Conservation (phyloP, 1,140 invertebrate genomes). For the Coenobita brevimanus region DNA sequence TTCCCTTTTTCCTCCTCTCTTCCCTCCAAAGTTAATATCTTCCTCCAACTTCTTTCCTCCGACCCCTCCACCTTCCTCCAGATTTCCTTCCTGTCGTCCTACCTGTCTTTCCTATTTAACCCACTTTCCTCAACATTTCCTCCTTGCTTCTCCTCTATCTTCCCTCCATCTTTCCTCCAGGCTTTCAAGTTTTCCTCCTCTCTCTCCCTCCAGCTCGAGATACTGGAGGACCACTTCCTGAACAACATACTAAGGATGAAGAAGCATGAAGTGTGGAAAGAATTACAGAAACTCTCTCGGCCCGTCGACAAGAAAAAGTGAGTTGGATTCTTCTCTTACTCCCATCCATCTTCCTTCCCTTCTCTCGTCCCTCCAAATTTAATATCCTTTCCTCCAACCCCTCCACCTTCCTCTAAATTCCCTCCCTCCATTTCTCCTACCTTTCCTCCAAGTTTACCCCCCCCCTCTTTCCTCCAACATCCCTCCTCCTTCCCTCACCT, state of each 20-base stretch:
- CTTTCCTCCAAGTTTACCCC: background rate
- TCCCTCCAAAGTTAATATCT: no score
- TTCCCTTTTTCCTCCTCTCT: no score
- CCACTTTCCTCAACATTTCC: no score
- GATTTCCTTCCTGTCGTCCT: no score
- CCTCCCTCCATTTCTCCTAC: background rate
- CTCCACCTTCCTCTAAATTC: background rate
- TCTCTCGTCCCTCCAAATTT: background rate
- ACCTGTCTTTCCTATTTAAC: no score
- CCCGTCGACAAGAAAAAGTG: slow-evolving; percentile 76
- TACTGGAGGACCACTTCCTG: slow-evolving; percentile 75
- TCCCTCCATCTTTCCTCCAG: no score
- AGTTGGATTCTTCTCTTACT: background rate
- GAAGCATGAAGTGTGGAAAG: slow-evolving; percentile 74
- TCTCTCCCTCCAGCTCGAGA: slow-evolving; percentile 73
- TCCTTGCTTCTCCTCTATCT: no score
- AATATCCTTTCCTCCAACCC: background rate
- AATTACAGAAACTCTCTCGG: slow-evolving; percentile 75
- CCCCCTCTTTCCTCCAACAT: background rate
- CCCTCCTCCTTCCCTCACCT: background rate
- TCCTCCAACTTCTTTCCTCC: no score
- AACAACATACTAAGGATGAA: slow-evolving; percentile 75
- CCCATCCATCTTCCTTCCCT: background rate
- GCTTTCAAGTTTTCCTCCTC: slow-evolving; percentile 20
- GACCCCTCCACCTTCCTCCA: no score